These are phyloP conservation scores for Papilio machaon DNA, from an alignment of 1,140 invertebrate species.

Conservation along the genomic window DNA sequence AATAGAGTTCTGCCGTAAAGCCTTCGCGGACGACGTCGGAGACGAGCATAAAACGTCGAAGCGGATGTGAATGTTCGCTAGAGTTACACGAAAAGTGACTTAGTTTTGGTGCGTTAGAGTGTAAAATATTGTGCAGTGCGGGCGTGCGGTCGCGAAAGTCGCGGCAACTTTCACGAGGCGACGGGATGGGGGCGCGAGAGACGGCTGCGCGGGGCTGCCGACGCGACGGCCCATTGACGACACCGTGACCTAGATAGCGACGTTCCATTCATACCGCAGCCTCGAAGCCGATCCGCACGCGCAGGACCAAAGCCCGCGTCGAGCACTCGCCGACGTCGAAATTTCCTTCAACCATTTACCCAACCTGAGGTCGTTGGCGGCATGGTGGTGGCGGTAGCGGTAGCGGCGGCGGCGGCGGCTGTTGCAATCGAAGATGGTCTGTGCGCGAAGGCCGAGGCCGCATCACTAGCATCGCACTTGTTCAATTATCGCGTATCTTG, in stretches of 20 bases:
- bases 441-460: conserved; percentile 58
- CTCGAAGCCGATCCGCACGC: conserved; percentile 56
- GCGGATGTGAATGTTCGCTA: conserved; percentile 76
- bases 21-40: conserved; percentile 60
- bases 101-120: conserved; percentile 68
- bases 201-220: conserved; percentile 71
- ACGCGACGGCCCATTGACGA: conserved; percentile 77
- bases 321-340: conserved; percentile 60
- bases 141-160: conserved; percentile 74
- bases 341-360: conserved; percentile 74
- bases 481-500: conserved; percentile 66
- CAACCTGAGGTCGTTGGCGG: conserved; percentile 74
- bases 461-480: conserved; percentile 75
- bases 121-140: conserved; percentile 59
- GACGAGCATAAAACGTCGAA: conserved; percentile 72
- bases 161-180: conserved; percentile 78
- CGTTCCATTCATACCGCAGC: conserved; percentile 77
- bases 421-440: conserved; percentile 69
- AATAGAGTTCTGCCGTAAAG: conserved; percentile 49
- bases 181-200: conserved; percentile 73
- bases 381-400: conserved; percentile 60
- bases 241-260: conserved; percentile 79
- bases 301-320: conserved; percentile 62
- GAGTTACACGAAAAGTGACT: conserved; percentile 68
- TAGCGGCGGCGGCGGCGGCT: conserved; percentile 72